Base-by-base conservation (phyloP, 2,113 vertebrate genomes). In the Acrocephalus kingi region DNA sequence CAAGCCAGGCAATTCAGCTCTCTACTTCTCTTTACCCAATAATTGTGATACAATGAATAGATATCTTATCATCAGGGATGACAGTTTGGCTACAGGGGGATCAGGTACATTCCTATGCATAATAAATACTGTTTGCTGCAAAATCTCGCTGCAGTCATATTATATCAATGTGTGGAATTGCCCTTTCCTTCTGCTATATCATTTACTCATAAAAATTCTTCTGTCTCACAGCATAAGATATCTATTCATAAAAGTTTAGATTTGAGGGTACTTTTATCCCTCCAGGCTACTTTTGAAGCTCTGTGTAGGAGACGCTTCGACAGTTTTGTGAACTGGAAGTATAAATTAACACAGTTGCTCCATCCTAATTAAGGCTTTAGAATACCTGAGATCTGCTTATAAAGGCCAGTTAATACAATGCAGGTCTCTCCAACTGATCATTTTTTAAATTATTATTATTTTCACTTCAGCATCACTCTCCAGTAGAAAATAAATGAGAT, bases 61-160 rank as follows among this genome's bases (percentile, higher is more conserved):
- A 37, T 86, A 64, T 37, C 68, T 84, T 81, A 59, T 24, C 46
- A 71, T 84, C 75, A 66, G 66, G 75, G 21, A 62, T 80, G 51
- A 33, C 46, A 71, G n/a, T 80, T 54, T 90, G 51, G 51, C 78
- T 90, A 35, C 59, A 71, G 59, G 76, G 90, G 71, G 72, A 87
- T 64, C 49, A 76, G 23, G 62, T 83, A 68, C 22, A 88, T 27
- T 69, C 59, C 33, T 83, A 43, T 22, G n/a, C 63, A 63, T 80
- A 94, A 79, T 62, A 93, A 93, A 84, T 83, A 80, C 27, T 63
- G n/a, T 49, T 91, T 87, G n/a, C 51, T 92, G 88, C 63, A 92
- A 92, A 77, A 58, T 86, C 76, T 85, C 72, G 71, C 72, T 76
- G 54, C 41, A 69, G 46, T 62, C 45, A 3, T 82, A 35, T 35